Base-by-base conservation (phyloP, 2,888 invertebrate genomes). In the Laothoe populi region DNA sequence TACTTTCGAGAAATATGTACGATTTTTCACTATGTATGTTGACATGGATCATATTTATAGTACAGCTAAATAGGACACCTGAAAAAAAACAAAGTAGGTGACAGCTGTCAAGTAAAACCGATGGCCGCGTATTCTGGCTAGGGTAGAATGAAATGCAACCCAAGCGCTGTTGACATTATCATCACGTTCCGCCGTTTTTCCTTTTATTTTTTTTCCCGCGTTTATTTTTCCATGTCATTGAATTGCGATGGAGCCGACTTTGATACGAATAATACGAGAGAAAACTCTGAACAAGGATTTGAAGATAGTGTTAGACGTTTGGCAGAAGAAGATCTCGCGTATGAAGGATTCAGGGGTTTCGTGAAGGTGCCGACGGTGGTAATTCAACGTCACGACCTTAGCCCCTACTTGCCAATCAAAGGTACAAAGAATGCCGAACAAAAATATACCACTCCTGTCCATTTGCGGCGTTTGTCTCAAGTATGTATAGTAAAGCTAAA, bases 331-430 rank as follows among this genome's bases (percentile, higher is more conserved):
- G 64, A 72, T 72, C 66, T 75, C 74, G 61, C 80, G 77, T 61
- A 64, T 70, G 75, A 80, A 4, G 58, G 24, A 13, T 88, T 87
- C 63, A 72, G 75, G 46, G 88, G 86, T 16, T 90, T 88, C 69
- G 65, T 75, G 38, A 83, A 82, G 67, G 60, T 71, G 4, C 88
- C 90, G 1, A 48, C 66, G 38, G 86, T 90, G 53, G 3, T 72
- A 2, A 16, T 90, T 16, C 46, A 75, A 59, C 85, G 86, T 48
- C 68, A 75, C 53, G 83, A 89, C 66, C 81, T 90, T 67, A 75
- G 75, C 42, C 79, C 82, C 13, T 88, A 79, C 67, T 59, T 86
- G 35, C 72, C 73, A 19, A 16, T n/a, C 3, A 58, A 10, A 49
- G 21, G 24, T 62, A 16, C 13, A 21, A 19, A 60, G 26, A 59